phyloP scores from a whole-genome alignment of 2,113 vertebrate species.

The Toxotes chatareus region DNA sequence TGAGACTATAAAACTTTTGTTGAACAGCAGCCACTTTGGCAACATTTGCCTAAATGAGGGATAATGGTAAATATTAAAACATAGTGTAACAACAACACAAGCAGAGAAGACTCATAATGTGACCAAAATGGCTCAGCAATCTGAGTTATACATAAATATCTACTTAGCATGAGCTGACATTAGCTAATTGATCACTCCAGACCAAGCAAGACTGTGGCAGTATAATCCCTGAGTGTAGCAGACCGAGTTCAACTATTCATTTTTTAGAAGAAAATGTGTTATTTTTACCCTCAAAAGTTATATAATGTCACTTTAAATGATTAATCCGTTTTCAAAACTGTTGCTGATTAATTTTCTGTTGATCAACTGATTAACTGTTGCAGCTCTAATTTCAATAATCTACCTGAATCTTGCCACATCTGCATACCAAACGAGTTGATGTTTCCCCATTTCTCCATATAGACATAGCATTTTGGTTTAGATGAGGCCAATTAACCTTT shows the following conservation, averaged over 20 bases:
- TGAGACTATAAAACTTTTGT: neutral
- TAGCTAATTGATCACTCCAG: neutral
- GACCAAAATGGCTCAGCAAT: neutral
- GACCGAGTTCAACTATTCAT: neutral
- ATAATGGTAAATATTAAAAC: neutral
- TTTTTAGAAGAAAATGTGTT: neutral
- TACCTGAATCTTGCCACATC: neutral
- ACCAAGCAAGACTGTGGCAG: neutral
- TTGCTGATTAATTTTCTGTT: neutral
- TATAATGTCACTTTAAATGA: neutral
- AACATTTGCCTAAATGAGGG: neutral
- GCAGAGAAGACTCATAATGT: neutral
- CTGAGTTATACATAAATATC: neutral
- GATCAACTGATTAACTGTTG: neutral
- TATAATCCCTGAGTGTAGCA: neutral
- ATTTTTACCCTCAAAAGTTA: too few species aligned
- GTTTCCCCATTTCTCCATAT: neutral
- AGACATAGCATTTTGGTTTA: conserved; percentile 33
- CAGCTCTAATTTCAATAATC: conserved; percentile 1
- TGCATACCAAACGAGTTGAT: neutral
- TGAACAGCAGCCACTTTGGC: neutral
- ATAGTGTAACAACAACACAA: neutral
- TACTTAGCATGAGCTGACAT: neutral
- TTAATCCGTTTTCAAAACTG: neutral
- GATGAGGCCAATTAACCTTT: conserved; percentile 52